Evolutionary conservation across 2,888 invertebrate species (phyloP).

Genomic region (Nineta flava): DNA sequence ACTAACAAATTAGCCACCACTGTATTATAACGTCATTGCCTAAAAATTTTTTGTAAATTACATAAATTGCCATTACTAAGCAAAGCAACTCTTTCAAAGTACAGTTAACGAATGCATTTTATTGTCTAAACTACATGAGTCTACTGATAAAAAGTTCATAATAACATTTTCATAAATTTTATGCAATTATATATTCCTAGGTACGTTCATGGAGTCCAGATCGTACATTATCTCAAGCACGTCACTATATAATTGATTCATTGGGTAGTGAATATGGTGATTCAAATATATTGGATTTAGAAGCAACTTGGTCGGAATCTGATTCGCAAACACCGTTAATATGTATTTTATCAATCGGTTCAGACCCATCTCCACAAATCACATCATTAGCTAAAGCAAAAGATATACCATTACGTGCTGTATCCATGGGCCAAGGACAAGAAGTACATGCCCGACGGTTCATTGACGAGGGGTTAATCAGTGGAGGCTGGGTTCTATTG

Average conservation of each 20-base stretch:
- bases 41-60: too few relatives aligned
- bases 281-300: slow-evolving; percentile 80
- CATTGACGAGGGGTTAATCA: slow-evolving; percentile 2
- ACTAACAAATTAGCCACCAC: too few relatives aligned
- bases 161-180: too few relatives aligned
- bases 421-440: slow-evolving; percentile 98
- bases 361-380: slow-evolving; percentile 93
- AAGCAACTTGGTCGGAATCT: slow-evolving; percentile 79
- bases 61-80: too few relatives aligned
- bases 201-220: slow-evolving; percentile 91
- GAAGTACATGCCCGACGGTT: slow-evolving; percentile 32
- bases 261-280: slow-evolving; percentile 80
- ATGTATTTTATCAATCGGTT: slow-evolving; percentile 86
- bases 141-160: too few relatives aligned
- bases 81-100: too few relatives aligned
- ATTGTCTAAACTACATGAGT: too few relatives aligned
- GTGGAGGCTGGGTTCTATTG: slow-evolving; percentile 83
- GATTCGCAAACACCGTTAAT: slow-evolving; percentile 77
- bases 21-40: too few relatives aligned
- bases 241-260: slow-evolving; percentile 78
- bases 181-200: too few relatives aligned
- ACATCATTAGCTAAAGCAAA: slow-evolving; percentile 71
- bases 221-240: slow-evolving; percentile 82
- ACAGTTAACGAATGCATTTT: too few relatives aligned
- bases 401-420: slow-evolving; percentile 67